Evolutionary conservation across 2,113 vertebrate species (phyloP).

Genomic region (Alaudala cheleensis): DNA sequence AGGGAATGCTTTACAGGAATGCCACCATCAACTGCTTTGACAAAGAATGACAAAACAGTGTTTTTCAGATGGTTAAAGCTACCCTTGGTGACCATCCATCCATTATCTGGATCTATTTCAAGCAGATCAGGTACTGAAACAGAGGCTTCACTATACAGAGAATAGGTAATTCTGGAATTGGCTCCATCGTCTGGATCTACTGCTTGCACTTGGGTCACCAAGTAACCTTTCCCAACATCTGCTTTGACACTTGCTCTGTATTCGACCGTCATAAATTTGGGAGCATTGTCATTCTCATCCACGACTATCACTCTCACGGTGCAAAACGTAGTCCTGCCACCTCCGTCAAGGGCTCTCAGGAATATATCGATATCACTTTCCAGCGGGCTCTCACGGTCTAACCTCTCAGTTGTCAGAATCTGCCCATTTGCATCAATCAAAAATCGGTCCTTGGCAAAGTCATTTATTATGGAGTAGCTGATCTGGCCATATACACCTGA

Average conservation of each 20-base stretch:
- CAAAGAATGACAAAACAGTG: conserved; percentile 93
- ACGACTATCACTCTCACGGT: conserved; percentile 86
- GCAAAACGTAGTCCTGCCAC: conserved; percentile 87
- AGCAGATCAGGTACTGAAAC: conserved; percentile 88
- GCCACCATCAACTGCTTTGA: conserved; percentile 94
- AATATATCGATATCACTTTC: conserved; percentile 84
- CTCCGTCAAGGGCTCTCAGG: conserved; percentile 86
- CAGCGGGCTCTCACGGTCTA: conserved; percentile 86
- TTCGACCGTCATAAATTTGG: conserved; percentile 84
- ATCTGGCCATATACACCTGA: conserved; percentile 85
- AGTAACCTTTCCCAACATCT: conserved; percentile 85
- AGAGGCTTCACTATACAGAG: conserved; percentile 91
- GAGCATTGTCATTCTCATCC: conserved; percentile 94
- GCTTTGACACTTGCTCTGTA: conserved; percentile 91
- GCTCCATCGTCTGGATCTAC: conserved; percentile 87
- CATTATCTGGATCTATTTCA: conserved; percentile 95
- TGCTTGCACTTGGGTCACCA: conserved; percentile 93
- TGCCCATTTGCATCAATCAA: conserved; percentile 87
- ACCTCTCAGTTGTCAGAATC: conserved; percentile 86
- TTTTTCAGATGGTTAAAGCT: conserved; percentile 88
- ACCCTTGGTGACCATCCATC: conserved; percentile 97
- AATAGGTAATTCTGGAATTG: conserved; percentile 91
- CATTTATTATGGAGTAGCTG: conserved; percentile 88
- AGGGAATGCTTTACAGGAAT: conserved; percentile 87
- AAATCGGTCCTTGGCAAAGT: conserved; percentile 89